phyloP scores from a whole-genome alignment of 2,888 invertebrate genomes.

The Andrena minutula region DNA sequence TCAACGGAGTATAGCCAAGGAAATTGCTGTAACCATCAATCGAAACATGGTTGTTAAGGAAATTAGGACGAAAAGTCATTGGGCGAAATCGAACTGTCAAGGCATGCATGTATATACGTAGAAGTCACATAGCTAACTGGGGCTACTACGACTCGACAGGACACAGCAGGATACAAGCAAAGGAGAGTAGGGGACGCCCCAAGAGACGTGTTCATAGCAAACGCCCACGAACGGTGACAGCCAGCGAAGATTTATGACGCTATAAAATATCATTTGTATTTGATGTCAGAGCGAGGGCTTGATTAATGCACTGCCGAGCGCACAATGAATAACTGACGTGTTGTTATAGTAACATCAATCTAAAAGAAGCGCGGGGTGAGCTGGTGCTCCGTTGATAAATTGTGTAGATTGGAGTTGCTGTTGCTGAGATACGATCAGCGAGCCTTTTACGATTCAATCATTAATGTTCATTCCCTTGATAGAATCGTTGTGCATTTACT shows the following conservation, averaged over 20 bases:
- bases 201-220: slow-evolving; percentile 75
- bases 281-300: slow-evolving; percentile 82
- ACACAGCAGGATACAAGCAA: slow-evolving; percentile 51
- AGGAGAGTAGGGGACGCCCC: slow-evolving; percentile 63
- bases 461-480: slow-evolving; percentile 68
- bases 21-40: background rate
- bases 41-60: slow-evolving; percentile 2
- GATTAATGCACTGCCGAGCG: slow-evolving; percentile 82
- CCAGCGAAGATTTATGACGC: slow-evolving; percentile 83
- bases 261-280: slow-evolving; percentile 85
- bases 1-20: background rate
- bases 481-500: slow-evolving; percentile 46
- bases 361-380: slow-evolving; percentile 77
- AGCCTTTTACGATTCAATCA: slow-evolving; percentile 80
- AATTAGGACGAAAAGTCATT: slow-evolving; percentile 59
- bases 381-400: slow-evolving; percentile 80
- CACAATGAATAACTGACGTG: slow-evolving; percentile 82
- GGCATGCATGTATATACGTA: slow-evolving; percentile 40
- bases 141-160: slow-evolving; percentile 57
- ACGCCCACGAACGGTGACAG: slow-evolving; percentile 79
- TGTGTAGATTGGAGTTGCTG: slow-evolving; percentile 79
- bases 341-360: slow-evolving; percentile 82
- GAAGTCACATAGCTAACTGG: slow-evolving; percentile 69
- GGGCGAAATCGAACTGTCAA: slow-evolving; percentile 60
- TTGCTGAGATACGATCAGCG: slow-evolving; percentile 79